Conservation (phyloP, 1,140 invertebrate species). For the Goniozus legneri region DNA sequence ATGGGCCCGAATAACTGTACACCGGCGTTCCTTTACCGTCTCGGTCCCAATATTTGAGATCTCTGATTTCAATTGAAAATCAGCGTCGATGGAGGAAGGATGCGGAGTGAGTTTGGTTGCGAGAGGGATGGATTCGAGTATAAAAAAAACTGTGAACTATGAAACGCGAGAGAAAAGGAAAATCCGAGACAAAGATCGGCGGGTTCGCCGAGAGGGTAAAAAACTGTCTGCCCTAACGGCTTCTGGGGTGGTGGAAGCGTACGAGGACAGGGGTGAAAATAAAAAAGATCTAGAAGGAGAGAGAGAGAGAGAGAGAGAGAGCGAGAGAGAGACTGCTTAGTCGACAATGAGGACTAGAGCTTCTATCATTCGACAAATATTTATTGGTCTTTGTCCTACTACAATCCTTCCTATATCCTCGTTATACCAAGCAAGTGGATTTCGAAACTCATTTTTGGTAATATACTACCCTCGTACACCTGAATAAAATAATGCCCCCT, state of each 20-base stretch:
- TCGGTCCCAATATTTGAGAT: constrained; percentile 48
- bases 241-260: constrained; percentile 33
- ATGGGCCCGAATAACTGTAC: constrained; percentile 48
- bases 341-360: too few species aligned
- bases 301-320: not conserved
- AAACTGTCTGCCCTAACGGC: constrained; percentile 47
- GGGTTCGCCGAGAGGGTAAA: constrained; percentile 25
- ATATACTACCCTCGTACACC: too few species aligned
- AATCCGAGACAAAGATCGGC: constrained; percentile 40
- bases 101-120: not conserved
- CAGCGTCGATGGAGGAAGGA: constrained; percentile 31
- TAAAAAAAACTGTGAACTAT: not conserved
- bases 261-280: constrained; percentile 12
- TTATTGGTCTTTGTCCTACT: too few species aligned
- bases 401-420: too few species aligned
- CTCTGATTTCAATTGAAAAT: constrained; percentile 54
- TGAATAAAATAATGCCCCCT: too few species aligned
- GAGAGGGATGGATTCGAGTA: constrained; percentile 6
- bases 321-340: not conserved
- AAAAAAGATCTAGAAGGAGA: constrained; percentile 1
- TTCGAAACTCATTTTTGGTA: too few species aligned
- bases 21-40: too few species aligned
- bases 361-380: too few species aligned
- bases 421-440: too few species aligned
- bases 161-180: constrained; percentile 11